Percentiles rank a stretch among this genome's conserved stretches.
Conservation (phyloP, 2,797 vertebrate genomes). For the Pipistrellus pygmaeus region DNA sequence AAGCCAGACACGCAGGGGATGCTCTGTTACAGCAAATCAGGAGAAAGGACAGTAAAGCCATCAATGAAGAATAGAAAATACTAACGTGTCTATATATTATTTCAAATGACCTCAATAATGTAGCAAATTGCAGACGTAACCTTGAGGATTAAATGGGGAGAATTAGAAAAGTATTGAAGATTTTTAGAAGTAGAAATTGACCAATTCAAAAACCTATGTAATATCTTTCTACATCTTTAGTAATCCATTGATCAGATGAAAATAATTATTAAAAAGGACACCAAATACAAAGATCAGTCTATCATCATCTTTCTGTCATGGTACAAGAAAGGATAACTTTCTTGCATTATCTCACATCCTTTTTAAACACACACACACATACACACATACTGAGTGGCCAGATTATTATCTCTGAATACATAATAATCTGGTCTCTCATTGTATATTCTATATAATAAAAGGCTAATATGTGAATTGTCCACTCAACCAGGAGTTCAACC, state of each 20-base stretch:
- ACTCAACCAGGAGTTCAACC: too few species aligned
- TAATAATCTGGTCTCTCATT: too few species aligned
- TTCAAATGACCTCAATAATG: constrained; percentile 87
- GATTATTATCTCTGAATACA: too few species aligned
- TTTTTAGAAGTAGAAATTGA: constrained; percentile 81
- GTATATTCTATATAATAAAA: too few species aligned
- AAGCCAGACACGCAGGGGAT: constrained; percentile 59
- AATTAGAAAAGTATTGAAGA: constrained; percentile 84
- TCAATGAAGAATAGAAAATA: constrained; percentile 84
- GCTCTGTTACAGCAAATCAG: constrained; percentile 66
- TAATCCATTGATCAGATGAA: constrained; percentile 75
- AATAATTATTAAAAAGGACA: constrained; percentile 78
- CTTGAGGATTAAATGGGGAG: constrained; percentile 85
- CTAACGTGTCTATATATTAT: constrained; percentile 87
- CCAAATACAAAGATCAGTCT: constrained; percentile 65
- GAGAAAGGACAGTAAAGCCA: constrained; percentile 86
- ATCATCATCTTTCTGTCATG: background rate
- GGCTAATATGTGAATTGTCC: too few species aligned
- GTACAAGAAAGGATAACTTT: constrained; percentile 61
- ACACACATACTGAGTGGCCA: too few species aligned
- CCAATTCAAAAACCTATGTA: constrained; percentile 79
- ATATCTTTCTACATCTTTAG: constrained; percentile 75
- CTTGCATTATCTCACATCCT: constrained; percentile 36
- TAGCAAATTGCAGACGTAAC: constrained; percentile 86
- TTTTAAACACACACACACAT: background rate